A percentile compares a stretch with the other conserved stretches of the same genome.
Conservation (phyloP, 1,140 invertebrate species). For the Trachelipus rathkii region DNA sequence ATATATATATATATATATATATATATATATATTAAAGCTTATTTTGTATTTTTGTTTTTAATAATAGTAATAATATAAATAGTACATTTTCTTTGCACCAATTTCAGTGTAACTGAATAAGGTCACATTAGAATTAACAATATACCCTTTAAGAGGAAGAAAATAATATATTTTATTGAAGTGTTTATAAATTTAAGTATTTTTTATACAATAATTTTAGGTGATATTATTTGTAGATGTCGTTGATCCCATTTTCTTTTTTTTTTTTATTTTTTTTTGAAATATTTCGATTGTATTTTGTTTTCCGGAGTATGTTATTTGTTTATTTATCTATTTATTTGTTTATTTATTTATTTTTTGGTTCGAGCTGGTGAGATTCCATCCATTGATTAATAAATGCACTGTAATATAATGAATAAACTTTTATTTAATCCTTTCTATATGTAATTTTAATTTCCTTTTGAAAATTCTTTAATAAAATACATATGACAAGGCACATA, state of each 20-base stretch:
- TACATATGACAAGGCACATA: too few relatives aligned
- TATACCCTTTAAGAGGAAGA: neutral
- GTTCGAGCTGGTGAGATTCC: neutral
- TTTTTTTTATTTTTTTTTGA: too few relatives aligned
- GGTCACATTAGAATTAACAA: neutral
- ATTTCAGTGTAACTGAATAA: neutral
- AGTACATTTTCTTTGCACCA: conserved; percentile 1
- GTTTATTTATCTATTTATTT: neutral
- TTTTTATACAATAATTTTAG: conserved; percentile 7
- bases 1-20: neutral
- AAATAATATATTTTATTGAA: conserved; percentile 10
- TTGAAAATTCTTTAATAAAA: too few relatives aligned
- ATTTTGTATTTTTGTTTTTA: neutral
- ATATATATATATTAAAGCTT: conserved; percentile 3
- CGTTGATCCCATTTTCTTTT: too few relatives aligned
- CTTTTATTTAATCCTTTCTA: neutral
- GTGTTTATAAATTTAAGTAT: neutral
- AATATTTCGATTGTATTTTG: too few relatives aligned
- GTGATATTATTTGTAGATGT: too few relatives aligned
- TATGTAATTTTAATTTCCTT: too few relatives aligned
- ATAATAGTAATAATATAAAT: neutral
- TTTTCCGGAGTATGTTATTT: neutral
- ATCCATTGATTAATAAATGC: conserved; percentile 11
- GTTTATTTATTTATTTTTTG: neutral
- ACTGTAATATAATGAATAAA: neutral